Base-by-base conservation (phyloP, 2,797 vertebrate species). In the Lepilemur septentrionalis region DNA sequence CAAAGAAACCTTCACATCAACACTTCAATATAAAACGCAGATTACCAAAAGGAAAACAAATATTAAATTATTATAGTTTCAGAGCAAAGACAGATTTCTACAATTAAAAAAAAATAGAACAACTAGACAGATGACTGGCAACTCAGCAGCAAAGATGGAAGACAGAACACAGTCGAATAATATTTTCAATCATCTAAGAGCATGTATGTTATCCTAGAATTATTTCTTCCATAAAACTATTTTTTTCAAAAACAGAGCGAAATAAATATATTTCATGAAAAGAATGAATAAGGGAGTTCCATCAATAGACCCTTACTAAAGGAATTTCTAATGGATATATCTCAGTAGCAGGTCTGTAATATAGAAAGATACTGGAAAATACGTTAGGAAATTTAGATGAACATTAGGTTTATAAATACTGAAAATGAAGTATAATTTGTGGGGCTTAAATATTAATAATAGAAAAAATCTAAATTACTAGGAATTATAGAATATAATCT, bases 81-180 rank as follows among this genome's bases (percentile, higher is more conserved):
- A 96, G 52, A 79, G 50, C 28, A 91, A 76, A 93, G 87, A 48
- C 1, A 80, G 14, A 87, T 69, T 95, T 95, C 30, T 61, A 76
- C 25, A 41, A 30, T 43, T 2, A 4, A 48, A 25, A 25, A 38
- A 41, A 50, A 38, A 61, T 50, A 35, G 22, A 48, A 43, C 7
- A 90, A 30, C 23, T 32, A 65, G 13, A 81, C 14, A 6, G 13
- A 63, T 28, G 41, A n/a, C 11, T 82, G 52, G 48, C 8, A 7
- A 22, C 32, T 46, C 14, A 75, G n/a, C 4, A 70, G 14, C 10
- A 76, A 48, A 89, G 93, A 55, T 46, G 43, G 35, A 70, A 73
- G 35, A 30, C 20, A 72, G 41, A 43, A 50, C 9, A 28, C 11
- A 17, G 5, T 23, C 10, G 35, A 81, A 88, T 43, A 81, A 82